Conservation (phyloP, 2,888 invertebrate species). For the Halocaridina rubra region DNA sequence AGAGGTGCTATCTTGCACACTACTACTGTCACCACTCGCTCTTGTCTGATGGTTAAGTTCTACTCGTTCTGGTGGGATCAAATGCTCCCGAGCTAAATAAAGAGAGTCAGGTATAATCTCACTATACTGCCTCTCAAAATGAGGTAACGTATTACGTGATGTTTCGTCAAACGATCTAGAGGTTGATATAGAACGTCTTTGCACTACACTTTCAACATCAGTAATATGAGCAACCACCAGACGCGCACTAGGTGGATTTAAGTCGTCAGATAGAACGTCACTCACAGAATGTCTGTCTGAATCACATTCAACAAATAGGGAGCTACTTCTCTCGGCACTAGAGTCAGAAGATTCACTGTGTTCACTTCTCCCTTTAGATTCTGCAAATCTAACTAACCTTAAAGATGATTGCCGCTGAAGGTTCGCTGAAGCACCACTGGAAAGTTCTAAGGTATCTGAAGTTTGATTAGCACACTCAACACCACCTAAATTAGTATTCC, state of each 20-base stretch:
- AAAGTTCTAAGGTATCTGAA: not conserved
- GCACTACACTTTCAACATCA: constrained; percentile 57
- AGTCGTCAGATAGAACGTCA: constrained; percentile 51
- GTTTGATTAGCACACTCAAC: constrained; percentile 1
- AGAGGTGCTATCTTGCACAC: not conserved
- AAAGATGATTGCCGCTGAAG: constrained; percentile 36
- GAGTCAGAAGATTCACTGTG: constrained; percentile 61
- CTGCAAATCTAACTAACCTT: constrained; percentile 55
- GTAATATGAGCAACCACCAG: constrained; percentile 58
- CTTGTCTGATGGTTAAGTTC: constrained; percentile 23
- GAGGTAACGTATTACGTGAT: constrained; percentile 12
- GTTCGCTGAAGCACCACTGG: constrained; percentile 21
- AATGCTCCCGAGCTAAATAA: constrained; percentile 41
- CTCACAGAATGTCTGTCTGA: constrained; percentile 62
- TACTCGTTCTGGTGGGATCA: constrained; percentile 23
- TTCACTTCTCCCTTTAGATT: constrained; percentile 53
- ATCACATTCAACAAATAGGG: constrained; percentile 60
- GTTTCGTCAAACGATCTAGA: constrained; percentile 55
- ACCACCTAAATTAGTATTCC: constrained; percentile 22
- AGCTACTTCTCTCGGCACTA: constrained; percentile 58
- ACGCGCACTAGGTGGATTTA: constrained; percentile 46
- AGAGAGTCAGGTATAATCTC: constrained; percentile 57
- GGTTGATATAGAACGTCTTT: constrained; percentile 41
- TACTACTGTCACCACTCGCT: not conserved
- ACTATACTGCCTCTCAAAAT: constrained; percentile 57